phyloP scores from a whole-genome alignment of 2,113 vertebrate species.

The Furnarius figulus region DNA sequence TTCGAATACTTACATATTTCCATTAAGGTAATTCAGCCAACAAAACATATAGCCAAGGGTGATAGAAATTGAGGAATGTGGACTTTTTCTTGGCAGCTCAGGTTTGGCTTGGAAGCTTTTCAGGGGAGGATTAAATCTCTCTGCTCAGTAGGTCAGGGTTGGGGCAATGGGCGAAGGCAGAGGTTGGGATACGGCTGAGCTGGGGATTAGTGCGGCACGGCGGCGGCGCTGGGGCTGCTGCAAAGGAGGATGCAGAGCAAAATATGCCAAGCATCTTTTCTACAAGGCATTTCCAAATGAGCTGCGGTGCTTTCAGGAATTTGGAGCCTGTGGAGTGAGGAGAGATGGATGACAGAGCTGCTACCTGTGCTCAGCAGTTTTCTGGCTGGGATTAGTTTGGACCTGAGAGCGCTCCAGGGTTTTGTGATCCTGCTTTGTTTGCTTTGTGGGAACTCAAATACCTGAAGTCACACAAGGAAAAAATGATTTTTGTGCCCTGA shows the following conservation, averaged over 20 bases:
- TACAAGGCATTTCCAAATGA: not conserved
- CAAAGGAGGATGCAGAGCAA: not conserved
- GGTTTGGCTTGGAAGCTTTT: constrained; percentile 36
- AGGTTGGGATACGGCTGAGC: not conserved
- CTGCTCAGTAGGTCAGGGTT: not conserved
- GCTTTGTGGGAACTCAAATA: not conserved
- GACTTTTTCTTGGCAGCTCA: constrained; percentile 45
- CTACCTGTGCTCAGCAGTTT: not conserved
- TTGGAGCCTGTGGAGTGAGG: not conserved
- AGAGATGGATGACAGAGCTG: not conserved
- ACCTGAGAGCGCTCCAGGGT: not conserved
- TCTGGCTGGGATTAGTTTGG: not conserved
- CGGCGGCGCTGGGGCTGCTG: not conserved
- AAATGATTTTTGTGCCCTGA: not conserved
- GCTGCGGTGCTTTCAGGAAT: not conserved
- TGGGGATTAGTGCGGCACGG: not conserved
- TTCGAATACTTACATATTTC: not conserved
- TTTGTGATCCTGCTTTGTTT: not conserved
- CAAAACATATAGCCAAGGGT: constrained; percentile 16
- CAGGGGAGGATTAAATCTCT: constrained; percentile 28
- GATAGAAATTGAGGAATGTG: constrained; percentile 45
- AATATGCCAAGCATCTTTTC: not conserved
- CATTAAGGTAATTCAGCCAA: constrained; percentile 23
- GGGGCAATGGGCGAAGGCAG: not conserved
- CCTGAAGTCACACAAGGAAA: not conserved